A percentile compares a stretch with the other conserved stretches of the same genome.
Evolutionary conservation across 2,113 vertebrate genomes (phyloP).

Genomic region (Empidonax traillii): DNA sequence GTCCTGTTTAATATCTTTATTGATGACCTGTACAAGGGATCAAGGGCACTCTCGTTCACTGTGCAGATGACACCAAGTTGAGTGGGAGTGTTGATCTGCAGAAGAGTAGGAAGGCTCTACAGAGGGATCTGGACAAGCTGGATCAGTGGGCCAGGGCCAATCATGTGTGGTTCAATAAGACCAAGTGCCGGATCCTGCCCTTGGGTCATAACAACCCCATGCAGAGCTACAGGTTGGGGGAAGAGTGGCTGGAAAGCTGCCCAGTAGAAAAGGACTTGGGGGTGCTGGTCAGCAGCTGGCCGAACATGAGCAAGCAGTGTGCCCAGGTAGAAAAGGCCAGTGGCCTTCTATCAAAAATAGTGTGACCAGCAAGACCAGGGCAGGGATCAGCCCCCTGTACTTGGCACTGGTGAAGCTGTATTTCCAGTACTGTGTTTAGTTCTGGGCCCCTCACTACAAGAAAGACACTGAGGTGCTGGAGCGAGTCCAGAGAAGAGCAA

Average conservation of each 20-base stretch:
- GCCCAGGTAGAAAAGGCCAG: background rate
- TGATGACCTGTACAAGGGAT: too few species aligned
- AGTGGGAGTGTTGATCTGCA: too few species aligned
- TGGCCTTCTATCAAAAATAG: background rate
- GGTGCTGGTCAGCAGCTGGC: background rate
- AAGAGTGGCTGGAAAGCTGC: background rate
- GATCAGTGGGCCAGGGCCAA: too few species aligned
- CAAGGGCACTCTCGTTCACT: too few species aligned
- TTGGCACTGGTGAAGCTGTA: background rate
- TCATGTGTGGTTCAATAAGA: background rate
- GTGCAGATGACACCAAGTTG: too few species aligned
- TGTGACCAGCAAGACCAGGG: background rate
- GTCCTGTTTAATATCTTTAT: too few species aligned
- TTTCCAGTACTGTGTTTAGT: background rate
- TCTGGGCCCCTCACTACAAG: background rate
- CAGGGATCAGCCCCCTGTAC: background rate
- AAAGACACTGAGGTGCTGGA: background rate
- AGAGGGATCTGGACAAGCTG: too few species aligned
- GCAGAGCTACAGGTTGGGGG: background rate
- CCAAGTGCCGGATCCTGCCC: background rate
- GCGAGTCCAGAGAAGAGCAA: too few species aligned
- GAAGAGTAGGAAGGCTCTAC: too few species aligned
- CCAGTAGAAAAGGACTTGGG: background rate
- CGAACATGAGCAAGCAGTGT: accelerated
- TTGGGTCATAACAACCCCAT: background rate